phyloP scores from a whole-genome alignment of 2,113 vertebrate genomes.

The Oriolus oriolus region DNA sequence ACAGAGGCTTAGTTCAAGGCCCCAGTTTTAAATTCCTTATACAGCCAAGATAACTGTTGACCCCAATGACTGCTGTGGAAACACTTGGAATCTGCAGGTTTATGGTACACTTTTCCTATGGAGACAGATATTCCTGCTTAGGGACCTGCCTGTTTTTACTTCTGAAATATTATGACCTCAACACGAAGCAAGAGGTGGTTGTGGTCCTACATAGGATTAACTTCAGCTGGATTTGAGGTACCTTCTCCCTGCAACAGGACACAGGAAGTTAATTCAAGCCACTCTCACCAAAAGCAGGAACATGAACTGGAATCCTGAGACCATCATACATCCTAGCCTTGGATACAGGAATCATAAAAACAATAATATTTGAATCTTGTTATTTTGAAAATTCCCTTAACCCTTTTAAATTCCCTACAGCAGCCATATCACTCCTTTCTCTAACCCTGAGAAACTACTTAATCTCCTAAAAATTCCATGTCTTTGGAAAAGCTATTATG shows the following conservation, averaged over 20 bases:
- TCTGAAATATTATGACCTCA: neutral
- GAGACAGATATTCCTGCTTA: neutral
- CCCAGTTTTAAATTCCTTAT: neutral
- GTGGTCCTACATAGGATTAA: neutral
- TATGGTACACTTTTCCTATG: neutral
- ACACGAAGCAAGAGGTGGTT: neutral
- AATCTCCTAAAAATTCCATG: neutral
- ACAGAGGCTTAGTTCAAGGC: neutral
- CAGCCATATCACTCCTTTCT: neutral
- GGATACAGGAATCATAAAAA: neutral
- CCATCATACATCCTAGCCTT: neutral
- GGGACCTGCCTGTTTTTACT: neutral
- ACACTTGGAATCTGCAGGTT: neutral
- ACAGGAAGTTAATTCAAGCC: neutral
- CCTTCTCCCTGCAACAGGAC: neutral
- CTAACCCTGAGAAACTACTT: neutral
- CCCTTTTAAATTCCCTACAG: neutral
- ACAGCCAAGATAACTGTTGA: neutral
- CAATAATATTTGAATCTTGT: neutral
- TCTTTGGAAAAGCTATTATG: neutral
- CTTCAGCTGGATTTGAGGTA: neutral
- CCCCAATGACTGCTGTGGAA: neutral
- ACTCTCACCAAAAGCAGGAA: neutral
- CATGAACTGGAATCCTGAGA: neutral
- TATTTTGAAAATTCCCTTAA: neutral